These are phyloP conservation scores for Venustaconcha ellipsiformis DNA, from an alignment of 1,140 invertebrate species.

Conservation along the genomic window DNA sequence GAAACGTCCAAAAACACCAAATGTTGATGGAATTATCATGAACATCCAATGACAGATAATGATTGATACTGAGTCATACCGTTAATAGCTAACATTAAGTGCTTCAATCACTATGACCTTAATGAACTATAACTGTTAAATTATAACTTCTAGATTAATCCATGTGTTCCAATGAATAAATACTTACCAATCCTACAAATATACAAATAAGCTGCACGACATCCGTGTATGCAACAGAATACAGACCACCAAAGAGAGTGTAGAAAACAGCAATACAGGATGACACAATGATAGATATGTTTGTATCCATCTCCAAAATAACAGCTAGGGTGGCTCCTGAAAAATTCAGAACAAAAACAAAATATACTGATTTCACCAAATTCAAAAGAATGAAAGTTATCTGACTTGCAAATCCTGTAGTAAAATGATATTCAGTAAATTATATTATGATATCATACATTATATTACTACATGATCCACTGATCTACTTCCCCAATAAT, in stretches of 20 bases:
- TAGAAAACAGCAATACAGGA: conserved; percentile 97
- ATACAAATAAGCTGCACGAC: conserved; percentile 99
- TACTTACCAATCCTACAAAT: conserved; percentile 89
- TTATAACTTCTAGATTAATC: neutral
- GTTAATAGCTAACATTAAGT: neutral
- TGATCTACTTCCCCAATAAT: no score
- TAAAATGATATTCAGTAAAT: no score
- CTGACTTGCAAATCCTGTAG: no score
- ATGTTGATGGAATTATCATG: no score
- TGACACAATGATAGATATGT: conserved; percentile 92
- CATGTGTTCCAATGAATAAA: no score
- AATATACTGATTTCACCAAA: neutral
- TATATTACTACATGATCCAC: no score
- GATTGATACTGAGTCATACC: no score
- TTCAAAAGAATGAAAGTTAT: neutral
- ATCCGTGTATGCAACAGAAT: conserved; percentile 98
- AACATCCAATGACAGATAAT: no score
- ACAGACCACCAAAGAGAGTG: conserved; percentile 96
- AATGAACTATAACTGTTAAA: neutral
- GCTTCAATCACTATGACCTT: neutral
- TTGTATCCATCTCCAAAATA: conserved; percentile 95
- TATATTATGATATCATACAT: no score
- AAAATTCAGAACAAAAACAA: conserved; percentile 30
- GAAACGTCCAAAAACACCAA: no score
- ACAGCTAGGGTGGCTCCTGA: conserved; percentile 92